phyloP scores from a whole-genome alignment of 2,113 vertebrate genomes.

The Strix uralensis region DNA sequence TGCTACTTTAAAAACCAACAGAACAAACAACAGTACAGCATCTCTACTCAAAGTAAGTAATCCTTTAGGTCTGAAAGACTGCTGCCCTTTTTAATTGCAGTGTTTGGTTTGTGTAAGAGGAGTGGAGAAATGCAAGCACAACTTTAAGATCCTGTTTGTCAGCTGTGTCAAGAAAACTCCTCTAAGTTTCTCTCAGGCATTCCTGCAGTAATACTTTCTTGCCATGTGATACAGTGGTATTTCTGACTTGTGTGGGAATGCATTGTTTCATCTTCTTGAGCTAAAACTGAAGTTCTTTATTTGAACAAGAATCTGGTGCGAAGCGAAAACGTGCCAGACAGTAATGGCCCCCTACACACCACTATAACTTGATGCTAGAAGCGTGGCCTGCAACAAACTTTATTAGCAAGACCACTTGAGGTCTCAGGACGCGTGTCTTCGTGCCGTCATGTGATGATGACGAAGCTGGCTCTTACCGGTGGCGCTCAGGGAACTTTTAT shows the following conservation, averaged over 20 bases:
- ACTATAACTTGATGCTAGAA: neutral
- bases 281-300: neutral
- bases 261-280: neutral
- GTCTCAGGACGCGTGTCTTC: neutral
- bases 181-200: rapidly evolving
- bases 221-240: rapidly evolving
- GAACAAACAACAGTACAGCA: no score
- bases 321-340: neutral
- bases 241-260: neutral
- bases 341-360: no score
- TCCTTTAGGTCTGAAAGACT: neutral
- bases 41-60: neutral
- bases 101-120: neutral
- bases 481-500: rapidly evolving
- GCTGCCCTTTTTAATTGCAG: neutral
- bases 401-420: neutral
- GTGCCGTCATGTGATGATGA: neutral
- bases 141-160: neutral
- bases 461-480: neutral
- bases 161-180: neutral
- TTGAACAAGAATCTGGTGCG: neutral
- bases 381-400: neutral
- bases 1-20: neutral
- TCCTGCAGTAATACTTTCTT: neutral
- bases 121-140: neutral